Base-by-base conservation (phyloP, 2,113 vertebrate species). In the Gopherus flavomarginatus region DNA sequence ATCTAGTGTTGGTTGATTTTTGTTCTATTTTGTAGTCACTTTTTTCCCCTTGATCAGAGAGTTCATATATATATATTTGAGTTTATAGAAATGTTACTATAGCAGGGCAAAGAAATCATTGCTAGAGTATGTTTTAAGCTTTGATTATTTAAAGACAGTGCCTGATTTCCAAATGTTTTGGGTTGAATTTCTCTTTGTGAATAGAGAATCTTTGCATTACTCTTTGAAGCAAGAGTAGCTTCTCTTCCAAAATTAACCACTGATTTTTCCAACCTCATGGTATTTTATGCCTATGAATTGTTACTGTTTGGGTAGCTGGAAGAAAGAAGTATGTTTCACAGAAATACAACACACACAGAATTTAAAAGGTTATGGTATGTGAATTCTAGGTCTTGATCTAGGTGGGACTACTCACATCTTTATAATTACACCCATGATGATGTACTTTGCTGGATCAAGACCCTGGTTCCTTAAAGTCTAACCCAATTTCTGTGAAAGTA, bases 281-380 rank as follows among this genome's bases (percentile, higher is more conserved):
- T 31, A 69, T 81, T 85, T 90, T 85, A 42, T 47, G 47, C 65
- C 49, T 81, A n/a, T 53, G 54, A 49, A 56, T 5, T 26, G 50
- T 35, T 77, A 14, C 4, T 3, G 21, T 31, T 89, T 31, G 50
- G n/a, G 57, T 38, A 85, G 77, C 3, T 85, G 90, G 35, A 79
- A 31, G 31, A 52, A 57, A 81, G 84, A 11, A 0, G 0, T 3
- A 0, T 4, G 0, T 75, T 69, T 1, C 2, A 44, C 47, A 81
- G 85, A 31, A 86, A 50, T 10, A 78, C 26, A 78, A 78, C 24
- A 26, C n/a, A 27, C 47, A 8, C 4, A 27, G 5, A 24, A 78
- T 47, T 78, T 78, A 78, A 78, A 47, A 78, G 75, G 24, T 77
- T 77, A 44, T 44, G 22, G 12, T 44, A 47, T 77, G 10, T 47